Base-by-base conservation (phyloP, 2,797 vertebrate species). In the Pseudochirops corinnae region DNA sequence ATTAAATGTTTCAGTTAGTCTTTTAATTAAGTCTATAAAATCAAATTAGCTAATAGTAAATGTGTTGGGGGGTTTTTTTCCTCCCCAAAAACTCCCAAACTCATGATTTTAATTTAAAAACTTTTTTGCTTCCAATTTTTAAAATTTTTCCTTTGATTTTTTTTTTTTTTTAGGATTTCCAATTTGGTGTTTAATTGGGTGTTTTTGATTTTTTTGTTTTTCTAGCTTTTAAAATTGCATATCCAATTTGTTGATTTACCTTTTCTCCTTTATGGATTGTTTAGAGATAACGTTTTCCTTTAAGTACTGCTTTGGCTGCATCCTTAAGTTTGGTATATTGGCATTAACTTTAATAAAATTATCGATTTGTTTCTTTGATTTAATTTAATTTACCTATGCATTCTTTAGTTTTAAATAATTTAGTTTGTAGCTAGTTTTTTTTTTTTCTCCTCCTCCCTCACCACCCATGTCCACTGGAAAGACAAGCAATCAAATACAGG, bases 1-100 rank as follows among this genome's bases (percentile, higher is more conserved):
- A n/a, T 39, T 74, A 82, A 46, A 24, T 82, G 57, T 60, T 92
- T 93, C 82, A 92, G 53, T 87, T 96, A 92, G 39, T 82, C 82
- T 62, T 56, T 56, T 14, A 91, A 11, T 94, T 91, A 21, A 46
- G 58, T 82, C 46, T 82, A 46, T 82, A 82, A 82, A 46, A 82
- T 82, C 18, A 46, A 46, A 46, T 46, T 82, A 46, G 21, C 39
- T 46, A 46, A 82, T 87, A 39, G n/a, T 24, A 82, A 39, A 46
- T 74, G 4, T 82, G 1, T 39, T 21, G 4, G 4, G 53, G 53
- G 26, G 2, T 5, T 50, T 87, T 82, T 46, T 46, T 46, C 21
- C 39, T 50, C 74, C n/a, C 18, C 14, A 6, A 82, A 82, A 82
- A 53, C 53, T 5, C 53, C 53, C 53, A 53, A 82, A 87, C 24